Evolutionary conservation across 2,888 invertebrate species (phyloP).

Genomic region (Luperina nickerlii): DNA sequence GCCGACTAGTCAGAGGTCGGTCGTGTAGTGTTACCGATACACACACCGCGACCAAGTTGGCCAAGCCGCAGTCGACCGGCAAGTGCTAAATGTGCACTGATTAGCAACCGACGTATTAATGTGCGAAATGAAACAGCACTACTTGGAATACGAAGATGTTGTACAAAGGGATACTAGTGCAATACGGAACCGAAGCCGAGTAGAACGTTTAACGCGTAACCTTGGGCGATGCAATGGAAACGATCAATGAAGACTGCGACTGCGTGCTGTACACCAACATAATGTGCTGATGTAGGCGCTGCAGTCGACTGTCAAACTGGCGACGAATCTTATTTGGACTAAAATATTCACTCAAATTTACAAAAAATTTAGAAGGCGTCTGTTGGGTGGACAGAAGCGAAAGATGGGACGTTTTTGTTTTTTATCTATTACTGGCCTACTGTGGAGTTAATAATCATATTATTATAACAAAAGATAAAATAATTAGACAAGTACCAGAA

Average conservation of each 20-base stretch:
- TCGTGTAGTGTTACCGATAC: conserved; percentile 57
- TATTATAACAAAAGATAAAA: conserved; percentile 3
- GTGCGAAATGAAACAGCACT: conserved; percentile 49
- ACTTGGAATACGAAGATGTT: conserved; percentile 19
- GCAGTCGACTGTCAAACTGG: conserved; percentile 15
- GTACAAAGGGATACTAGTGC: conserved; percentile 16
- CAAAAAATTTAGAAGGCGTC: neutral
- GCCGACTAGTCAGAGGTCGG: conserved; percentile 58
- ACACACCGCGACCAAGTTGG: conserved; percentile 61
- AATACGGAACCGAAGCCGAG: conserved; percentile 27
- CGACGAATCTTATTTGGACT: neutral
- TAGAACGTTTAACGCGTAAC: conserved; percentile 32
- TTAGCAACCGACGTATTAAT: conserved; percentile 64
- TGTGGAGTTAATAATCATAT: neutral
- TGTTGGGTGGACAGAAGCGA: neutral
- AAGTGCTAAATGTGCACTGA: conserved; percentile 71
- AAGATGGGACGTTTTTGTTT: neutral
- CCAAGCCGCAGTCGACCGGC: conserved; percentile 66
- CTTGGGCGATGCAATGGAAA: conserved; percentile 55
- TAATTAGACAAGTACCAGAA: neutral
- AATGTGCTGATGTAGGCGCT: conserved; percentile 25
- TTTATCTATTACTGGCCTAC: neutral
- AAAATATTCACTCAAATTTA: neutral
- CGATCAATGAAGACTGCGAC: conserved; percentile 61
- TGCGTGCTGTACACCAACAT: conserved; percentile 48